Evolutionary conservation across 2,888 invertebrate genomes (phyloP).

Genomic region (Latheticus oryzae): DNA sequence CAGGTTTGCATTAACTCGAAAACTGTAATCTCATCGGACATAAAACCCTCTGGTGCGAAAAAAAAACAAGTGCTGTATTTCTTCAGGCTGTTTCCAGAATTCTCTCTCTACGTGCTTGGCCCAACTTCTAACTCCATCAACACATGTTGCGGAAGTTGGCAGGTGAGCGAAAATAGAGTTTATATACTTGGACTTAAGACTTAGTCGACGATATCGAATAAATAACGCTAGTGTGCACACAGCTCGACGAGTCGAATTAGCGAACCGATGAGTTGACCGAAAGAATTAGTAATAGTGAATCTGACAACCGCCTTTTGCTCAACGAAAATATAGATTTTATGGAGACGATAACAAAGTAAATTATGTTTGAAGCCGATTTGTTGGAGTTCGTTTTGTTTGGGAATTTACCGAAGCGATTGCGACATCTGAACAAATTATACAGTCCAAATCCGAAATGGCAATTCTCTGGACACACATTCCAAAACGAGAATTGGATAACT

Average conservation of each 20-base stretch:
- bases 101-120: constrained; percentile 32
- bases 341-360: constrained; percentile 22
- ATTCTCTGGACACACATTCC: constrained; percentile 9
- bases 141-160: constrained; percentile 41
- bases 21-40: constrained; percentile 28
- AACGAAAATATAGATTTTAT: constrained; percentile 20
- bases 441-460: not conserved
- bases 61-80: constrained; percentile 40
- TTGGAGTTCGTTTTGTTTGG: constrained; percentile 18
- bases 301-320: constrained; percentile 15
- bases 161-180: constrained; percentile 39
- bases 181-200: constrained; percentile 34
- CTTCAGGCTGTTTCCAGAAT: constrained; percentile 18
- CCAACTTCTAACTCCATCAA: constrained; percentile 44
- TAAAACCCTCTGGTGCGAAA: constrained; percentile 21
- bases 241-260: constrained; percentile 30
- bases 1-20: constrained; percentile 26
- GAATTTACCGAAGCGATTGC: constrained; percentile 6
- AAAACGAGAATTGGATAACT: constrained; percentile 4
- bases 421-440: constrained; percentile 14
- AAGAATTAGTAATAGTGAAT: constrained; percentile 30
- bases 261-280: constrained; percentile 27
- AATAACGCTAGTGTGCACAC: constrained; percentile 19
- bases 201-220: constrained; percentile 18
- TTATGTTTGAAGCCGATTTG: constrained; percentile 14